A percentile compares a stretch with the other conserved stretches of the same genome.
These are phyloP conservation scores for Ceratina australensis DNA, from an alignment of 1,140 invertebrate species.

Conservation along the genomic window DNA sequence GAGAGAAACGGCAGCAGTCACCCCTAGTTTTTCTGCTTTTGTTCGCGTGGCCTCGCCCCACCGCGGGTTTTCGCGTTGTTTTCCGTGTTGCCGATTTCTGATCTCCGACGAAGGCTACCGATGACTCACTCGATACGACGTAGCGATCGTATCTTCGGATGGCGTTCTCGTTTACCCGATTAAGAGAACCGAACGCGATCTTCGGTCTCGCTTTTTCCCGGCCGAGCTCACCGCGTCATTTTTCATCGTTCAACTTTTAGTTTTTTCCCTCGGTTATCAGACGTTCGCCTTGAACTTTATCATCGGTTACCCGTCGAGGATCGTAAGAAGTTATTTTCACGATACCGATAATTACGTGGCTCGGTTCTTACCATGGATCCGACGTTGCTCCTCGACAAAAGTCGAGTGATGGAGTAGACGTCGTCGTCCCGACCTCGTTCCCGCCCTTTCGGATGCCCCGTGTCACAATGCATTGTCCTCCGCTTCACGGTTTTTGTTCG, in stretches of 20 bases:
- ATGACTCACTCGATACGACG: slow-evolving; percentile 42
- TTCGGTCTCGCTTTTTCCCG: slow-evolving; percentile 19
- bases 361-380: not conserved
- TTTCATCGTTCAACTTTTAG: not conserved
- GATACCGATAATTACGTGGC: not conserved
- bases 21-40: slow-evolving; percentile 54
- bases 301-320: not conserved
- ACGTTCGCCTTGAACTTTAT: slow-evolving; percentile 38
- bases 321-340: not conserved
- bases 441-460: slow-evolving; percentile 63
- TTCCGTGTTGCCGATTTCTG: not conserved
- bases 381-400: not conserved
- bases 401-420: slow-evolving; percentile 56
- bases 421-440: slow-evolving; percentile 36
- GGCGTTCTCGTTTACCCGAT: slow-evolving; percentile 8
- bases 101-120: slow-evolving; percentile 32
- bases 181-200: not conserved
- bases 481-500: slow-evolving; percentile 68
- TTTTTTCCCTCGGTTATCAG: slow-evolving; percentile 8
- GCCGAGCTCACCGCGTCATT: slow-evolving; percentile 17
- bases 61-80: too few species aligned
- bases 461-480: slow-evolving; percentile 72
- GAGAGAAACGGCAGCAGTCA: slow-evolving; percentile 24
- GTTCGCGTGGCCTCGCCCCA: slow-evolving; percentile 25
- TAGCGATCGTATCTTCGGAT: slow-evolving; percentile 39